Conservation (phyloP, 2,888 invertebrate genomes). For the Heteromyza rotundicornis region DNA sequence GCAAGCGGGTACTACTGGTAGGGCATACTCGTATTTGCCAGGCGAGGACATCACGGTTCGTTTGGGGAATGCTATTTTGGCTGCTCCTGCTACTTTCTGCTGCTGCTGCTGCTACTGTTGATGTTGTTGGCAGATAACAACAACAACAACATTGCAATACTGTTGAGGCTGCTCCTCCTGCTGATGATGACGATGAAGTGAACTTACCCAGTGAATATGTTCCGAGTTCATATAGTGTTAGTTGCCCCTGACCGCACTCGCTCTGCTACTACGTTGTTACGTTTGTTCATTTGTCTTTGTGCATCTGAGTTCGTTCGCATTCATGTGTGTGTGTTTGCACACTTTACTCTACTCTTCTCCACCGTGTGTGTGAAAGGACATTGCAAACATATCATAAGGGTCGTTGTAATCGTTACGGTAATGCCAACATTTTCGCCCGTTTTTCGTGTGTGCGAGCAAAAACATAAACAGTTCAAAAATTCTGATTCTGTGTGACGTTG, state of each 20-base stretch:
- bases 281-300: too few species aligned
- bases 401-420: slow-evolving; percentile 48
- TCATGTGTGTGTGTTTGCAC: not conserved
- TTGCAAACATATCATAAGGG: slow-evolving; percentile 46
- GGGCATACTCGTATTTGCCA: not conserved
- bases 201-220: slow-evolving; percentile 15
- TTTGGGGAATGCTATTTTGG: slow-evolving; percentile 9
- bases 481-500: too few species aligned
- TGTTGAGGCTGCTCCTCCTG: too few species aligned
- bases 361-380: slow-evolving; percentile 24
- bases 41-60: not conserved
- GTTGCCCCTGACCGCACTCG: not conserved
- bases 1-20: not conserved
- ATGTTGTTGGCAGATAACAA: not conserved
- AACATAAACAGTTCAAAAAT: slow-evolving; percentile 18
- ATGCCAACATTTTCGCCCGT: slow-evolving; percentile 33
- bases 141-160: too few species aligned
- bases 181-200: slow-evolving; percentile 8
- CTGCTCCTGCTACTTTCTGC: slow-evolving; percentile 7
- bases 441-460: not conserved
- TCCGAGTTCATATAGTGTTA: not conserved
- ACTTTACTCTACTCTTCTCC: not conserved
- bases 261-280: too few species aligned
- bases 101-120: slow-evolving; percentile 10
- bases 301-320: not conserved